phyloP scores from a whole-genome alignment of 2,797 vertebrate species.

The Cynopterus sphinx region DNA sequence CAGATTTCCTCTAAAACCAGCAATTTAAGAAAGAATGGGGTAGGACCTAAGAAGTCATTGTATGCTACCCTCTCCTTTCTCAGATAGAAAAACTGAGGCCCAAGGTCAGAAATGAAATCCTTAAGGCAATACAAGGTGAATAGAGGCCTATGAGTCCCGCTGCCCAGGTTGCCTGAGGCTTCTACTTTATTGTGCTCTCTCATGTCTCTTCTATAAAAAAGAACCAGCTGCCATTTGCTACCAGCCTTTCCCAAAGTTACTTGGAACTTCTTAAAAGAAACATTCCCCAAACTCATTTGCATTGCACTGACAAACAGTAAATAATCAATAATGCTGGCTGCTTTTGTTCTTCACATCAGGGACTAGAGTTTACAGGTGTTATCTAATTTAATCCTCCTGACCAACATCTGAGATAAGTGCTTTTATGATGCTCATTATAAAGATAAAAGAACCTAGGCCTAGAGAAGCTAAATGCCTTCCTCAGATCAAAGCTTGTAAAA shows the following conservation, averaged over 20 bases:
- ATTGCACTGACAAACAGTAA: not conserved
- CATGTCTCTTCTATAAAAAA: not conserved
- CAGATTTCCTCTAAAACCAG: not conserved
- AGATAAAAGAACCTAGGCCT: not conserved
- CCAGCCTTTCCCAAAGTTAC: not conserved
- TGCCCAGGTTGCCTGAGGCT: not conserved
- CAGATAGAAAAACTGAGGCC: not conserved
- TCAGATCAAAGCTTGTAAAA: not conserved
- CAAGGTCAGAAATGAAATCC: not conserved
- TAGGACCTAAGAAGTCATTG: not conserved
- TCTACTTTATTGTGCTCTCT: accelerated
- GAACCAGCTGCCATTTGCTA: not conserved
- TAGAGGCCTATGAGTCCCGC: not conserved
- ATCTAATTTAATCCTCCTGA: not conserved
- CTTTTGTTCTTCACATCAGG: not conserved
- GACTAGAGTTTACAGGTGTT: not conserved
- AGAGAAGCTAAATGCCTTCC: not conserved
- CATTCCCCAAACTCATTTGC: not conserved
- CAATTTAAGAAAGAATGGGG: not conserved
- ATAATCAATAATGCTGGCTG: not conserved
- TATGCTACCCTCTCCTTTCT: not conserved
- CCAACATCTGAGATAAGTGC: not conserved
- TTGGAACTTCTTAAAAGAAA: not conserved
- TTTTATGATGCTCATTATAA: not conserved
- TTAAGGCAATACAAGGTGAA: not conserved